phyloP scores from a whole-genome alignment of 1,140 invertebrate species.

The Bicyclus anynana region DNA sequence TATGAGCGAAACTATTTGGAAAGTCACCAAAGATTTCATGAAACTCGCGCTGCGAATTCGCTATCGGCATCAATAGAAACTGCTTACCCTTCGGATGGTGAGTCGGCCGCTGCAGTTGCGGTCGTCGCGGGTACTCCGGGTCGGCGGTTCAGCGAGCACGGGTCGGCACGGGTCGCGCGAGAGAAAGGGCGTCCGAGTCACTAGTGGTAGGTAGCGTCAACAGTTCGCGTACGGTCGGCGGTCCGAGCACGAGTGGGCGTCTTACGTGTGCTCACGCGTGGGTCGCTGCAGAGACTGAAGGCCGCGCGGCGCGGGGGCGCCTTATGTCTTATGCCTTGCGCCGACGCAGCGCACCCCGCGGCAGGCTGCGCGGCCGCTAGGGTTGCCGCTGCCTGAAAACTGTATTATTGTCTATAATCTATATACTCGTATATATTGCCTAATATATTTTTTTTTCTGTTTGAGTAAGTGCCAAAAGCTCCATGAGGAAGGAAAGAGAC shows the following conservation, averaged over 20 bases:
- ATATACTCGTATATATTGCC: no score
- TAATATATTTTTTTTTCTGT: no score
- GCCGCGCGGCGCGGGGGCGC: constrained; percentile 67
- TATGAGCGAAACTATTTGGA: constrained; percentile 33
- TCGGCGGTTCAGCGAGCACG: constrained; percentile 72
- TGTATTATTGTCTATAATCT: no score
- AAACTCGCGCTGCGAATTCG: constrained; percentile 60
- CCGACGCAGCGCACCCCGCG: constrained; percentile 50
- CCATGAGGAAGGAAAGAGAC: no score
- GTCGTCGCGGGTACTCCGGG: constrained; percentile 61
- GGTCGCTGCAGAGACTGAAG: constrained; percentile 60
- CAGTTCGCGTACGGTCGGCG: constrained; percentile 56
- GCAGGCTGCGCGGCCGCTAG: constrained; percentile 8
- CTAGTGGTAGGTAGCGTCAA: constrained; percentile 35
- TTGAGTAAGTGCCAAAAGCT: no score
- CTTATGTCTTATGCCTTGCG: constrained; percentile 41
- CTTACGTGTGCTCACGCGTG: constrained; percentile 55
- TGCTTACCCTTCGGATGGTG: constrained; percentile 57
- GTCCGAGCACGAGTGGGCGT: constrained; percentile 51
- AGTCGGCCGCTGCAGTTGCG: constrained; percentile 45
- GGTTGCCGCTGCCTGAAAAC: not conserved
- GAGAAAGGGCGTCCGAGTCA: constrained; percentile 54
- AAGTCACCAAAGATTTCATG: constrained; percentile 27
- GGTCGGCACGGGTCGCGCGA: constrained; percentile 69
- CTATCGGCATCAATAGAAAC: constrained; percentile 29